These are phyloP conservation scores for Samia ricini DNA, from an alignment of 1,140 invertebrate genomes.

Conservation along the genomic window DNA sequence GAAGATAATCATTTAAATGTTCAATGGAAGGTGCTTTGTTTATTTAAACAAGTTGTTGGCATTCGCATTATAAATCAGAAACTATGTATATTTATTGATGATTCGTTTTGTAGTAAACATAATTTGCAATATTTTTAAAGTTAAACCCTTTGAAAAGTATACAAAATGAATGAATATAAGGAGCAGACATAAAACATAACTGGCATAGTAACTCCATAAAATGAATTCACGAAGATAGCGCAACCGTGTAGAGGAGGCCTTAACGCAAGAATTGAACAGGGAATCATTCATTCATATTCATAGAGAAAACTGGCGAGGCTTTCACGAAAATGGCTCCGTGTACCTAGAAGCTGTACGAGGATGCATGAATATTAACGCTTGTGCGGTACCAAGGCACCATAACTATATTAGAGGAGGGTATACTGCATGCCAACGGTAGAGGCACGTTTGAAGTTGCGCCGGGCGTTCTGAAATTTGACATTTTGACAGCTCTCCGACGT, in stretches of 20 bases:
- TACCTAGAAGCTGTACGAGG: slow-evolving; percentile 58
- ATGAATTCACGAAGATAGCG: neutral
- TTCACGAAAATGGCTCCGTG: slow-evolving; percentile 70
- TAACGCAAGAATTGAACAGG: neutral
- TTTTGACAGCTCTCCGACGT: slow-evolving; percentile 77
- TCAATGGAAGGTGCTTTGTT: no score
- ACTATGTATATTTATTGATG: no score
- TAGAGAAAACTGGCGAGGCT: slow-evolving; percentile 61
- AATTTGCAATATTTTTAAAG: no score
- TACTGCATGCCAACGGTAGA: slow-evolving; percentile 62
- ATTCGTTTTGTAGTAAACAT: no score
- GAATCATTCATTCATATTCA: slow-evolving; percentile 67
- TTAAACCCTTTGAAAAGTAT: no score
- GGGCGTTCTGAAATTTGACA: slow-evolving; percentile 77
- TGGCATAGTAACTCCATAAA: neutral
- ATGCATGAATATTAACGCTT: slow-evolving; percentile 71
- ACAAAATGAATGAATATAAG: neutral
- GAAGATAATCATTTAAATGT: no score
- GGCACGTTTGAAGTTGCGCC: slow-evolving; percentile 73
- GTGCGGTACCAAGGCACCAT: slow-evolving; percentile 54
- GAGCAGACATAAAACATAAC: neutral
- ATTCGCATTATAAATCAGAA: no score
- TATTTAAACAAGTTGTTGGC: no score
- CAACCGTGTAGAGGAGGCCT: neutral
- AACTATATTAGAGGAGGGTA: slow-evolving; percentile 68